Conservation (phyloP, 2,797 vertebrate genomes). For the Lacerta viridis region DNA sequence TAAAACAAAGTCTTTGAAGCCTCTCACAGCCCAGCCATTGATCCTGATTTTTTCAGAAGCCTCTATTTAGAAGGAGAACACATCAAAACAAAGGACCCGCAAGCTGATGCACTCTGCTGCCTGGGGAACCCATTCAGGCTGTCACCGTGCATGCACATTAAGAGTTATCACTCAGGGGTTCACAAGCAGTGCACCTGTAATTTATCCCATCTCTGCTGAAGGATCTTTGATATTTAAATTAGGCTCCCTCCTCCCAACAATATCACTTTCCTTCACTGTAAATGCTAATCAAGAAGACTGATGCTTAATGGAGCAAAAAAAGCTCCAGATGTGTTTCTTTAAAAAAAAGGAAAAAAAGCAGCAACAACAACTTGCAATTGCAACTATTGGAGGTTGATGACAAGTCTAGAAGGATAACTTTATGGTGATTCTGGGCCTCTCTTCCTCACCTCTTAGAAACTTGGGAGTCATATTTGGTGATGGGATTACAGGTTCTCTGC, state of each 20-base stretch:
- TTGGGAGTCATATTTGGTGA: not conserved
- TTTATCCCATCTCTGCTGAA: conserved; percentile 34
- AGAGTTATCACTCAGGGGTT: not conserved
- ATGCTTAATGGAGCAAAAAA: conserved; percentile 25
- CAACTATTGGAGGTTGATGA: not conserved
- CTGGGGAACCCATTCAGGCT: not conserved
- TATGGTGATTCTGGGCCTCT: not conserved
- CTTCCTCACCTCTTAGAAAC: not conserved
- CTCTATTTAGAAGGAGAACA: not conserved
- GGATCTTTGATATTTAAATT: conserved; percentile 49
- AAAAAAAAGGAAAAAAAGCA: not conserved
- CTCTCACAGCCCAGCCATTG: not conserved
- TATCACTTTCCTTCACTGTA: conserved; percentile 28
- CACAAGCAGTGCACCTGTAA: conserved; percentile 5
- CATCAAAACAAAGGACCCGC: not conserved
- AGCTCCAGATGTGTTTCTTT: not conserved
- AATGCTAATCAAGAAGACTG: conserved; percentile 36
- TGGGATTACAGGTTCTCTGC: not conserved
- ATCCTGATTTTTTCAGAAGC: conserved; percentile 3
- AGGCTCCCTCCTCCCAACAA: not conserved
- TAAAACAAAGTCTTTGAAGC: conserved; percentile 30
- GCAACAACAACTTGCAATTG: not conserved
- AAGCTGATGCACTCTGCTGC: not conserved
- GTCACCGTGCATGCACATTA: not conserved
- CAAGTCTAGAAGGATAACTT: not conserved